A percentile compares a stretch with the other conserved stretches of the same genome.
Evolutionary conservation across 2,888 invertebrate species (phyloP).

Genomic region (Drosophila pseudotalamancana): DNA sequence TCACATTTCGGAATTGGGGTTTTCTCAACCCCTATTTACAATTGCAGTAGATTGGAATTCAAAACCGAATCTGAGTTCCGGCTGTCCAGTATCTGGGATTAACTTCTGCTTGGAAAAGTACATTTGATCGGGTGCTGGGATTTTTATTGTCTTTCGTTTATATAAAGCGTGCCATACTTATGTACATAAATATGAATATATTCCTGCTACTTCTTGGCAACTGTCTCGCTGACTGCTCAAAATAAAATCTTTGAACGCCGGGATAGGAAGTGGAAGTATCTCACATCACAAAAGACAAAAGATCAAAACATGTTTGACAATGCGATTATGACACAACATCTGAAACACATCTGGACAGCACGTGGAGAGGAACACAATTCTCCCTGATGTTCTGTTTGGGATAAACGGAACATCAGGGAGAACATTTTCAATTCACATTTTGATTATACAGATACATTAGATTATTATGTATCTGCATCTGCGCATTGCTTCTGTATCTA

Average conservation of each 20-base stretch:
- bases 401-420: not conserved
- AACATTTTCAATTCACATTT: not conserved
- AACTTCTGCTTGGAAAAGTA: not conserved
- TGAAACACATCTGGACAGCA: slow-evolving; percentile 65
- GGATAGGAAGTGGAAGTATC: slow-evolving; percentile 15
- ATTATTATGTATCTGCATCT: slow-evolving; percentile 7
- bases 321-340: slow-evolving; percentile 56
- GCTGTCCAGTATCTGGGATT: not conserved
- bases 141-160: too few relatives aligned
- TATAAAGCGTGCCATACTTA: not conserved
- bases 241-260: slow-evolving; percentile 16
- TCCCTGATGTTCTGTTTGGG: too few relatives aligned
- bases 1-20: too few relatives aligned
- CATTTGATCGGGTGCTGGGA: not conserved
- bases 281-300: slow-evolving; percentile 36
- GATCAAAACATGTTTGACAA: slow-evolving; percentile 50
- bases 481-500: not conserved
- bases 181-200: not conserved
- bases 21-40: too few relatives aligned
- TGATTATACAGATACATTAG: slow-evolving; percentile 4
- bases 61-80: not conserved
- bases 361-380: too few relatives aligned
- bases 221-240: not conserved
- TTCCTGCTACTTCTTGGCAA: too few relatives aligned
- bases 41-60: too few relatives aligned